A percentile compares a stretch with the other conserved stretches of the same genome.
phyloP scores from a whole-genome alignment of 1,140 invertebrate genomes.

The Reticulitermes speratus region DNA sequence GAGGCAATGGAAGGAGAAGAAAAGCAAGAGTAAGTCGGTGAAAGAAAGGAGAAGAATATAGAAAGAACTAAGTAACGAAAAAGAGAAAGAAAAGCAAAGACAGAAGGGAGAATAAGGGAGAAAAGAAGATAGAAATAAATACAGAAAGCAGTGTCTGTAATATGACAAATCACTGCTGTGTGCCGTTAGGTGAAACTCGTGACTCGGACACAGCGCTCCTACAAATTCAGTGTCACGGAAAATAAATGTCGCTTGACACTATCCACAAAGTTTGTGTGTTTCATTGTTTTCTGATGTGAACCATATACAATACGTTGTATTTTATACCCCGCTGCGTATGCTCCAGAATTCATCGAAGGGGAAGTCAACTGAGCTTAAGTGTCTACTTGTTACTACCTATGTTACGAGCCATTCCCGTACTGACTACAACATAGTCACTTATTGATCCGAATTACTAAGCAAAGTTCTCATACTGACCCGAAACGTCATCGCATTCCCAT shows the following conservation, averaged over 20 bases:
- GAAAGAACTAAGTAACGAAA: neutral
- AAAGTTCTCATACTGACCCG: no score
- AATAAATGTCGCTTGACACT: neutral
- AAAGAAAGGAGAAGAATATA: neutral
- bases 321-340: neutral
- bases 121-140: neutral
- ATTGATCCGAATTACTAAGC: no score
- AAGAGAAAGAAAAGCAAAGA: neutral
- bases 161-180: neutral
- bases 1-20: neutral
- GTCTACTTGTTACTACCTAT: neutral
- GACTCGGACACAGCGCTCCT: neutral
- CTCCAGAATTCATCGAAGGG: neutral
- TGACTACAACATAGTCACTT: no score
- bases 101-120: neutral
- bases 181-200: neutral
- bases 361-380: neutral
- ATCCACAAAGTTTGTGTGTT: neutral
- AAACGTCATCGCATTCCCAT: no score
- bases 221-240: neutral
- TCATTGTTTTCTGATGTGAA: neutral
- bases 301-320: neutral
- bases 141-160: neutral
- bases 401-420: no score
- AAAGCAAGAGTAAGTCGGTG: no score